These are phyloP conservation scores for Latrodectus elegans DNA, from an alignment of 2,888 invertebrate species.

Conservation along the genomic window DNA sequence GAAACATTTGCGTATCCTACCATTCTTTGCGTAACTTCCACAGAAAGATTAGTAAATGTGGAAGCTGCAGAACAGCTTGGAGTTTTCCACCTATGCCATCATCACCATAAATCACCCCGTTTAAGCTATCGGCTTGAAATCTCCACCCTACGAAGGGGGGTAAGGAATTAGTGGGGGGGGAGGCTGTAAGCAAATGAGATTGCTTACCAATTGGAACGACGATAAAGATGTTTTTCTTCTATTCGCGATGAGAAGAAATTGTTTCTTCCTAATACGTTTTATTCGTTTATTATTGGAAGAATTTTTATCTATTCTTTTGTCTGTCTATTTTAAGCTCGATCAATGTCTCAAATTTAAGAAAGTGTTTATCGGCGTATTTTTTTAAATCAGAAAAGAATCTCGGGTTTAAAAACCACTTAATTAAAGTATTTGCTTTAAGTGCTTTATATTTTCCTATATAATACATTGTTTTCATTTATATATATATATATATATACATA, in stretches of 20 bases:
- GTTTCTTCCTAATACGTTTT: conserved; percentile 15
- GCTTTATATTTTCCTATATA: no score
- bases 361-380: neutral
- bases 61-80: conserved; percentile 41
- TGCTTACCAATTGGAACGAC: conserved; percentile 43
- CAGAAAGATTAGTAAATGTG: conserved; percentile 47
- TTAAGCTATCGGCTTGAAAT: conserved; percentile 61
- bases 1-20: conserved; percentile 38
- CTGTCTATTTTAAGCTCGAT: neutral
- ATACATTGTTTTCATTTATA: no score
- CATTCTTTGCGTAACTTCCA: conserved; percentile 38
- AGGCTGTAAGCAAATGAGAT: conserved; percentile 48
- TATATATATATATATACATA: no score
- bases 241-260: conserved; percentile 2
- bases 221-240: conserved; percentile 38
- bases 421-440: no score
- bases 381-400: neutral
- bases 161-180: conserved; percentile 41
- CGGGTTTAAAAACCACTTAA: neutral
- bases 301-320: conserved; percentile 3
- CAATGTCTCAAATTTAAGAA: neutral
- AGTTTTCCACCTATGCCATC: conserved; percentile 38
- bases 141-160: conserved; percentile 37
- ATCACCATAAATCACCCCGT: conserved; percentile 64
- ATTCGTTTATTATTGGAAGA: conserved; percentile 20